Evolutionary conservation across 2,797 vertebrate species (phyloP), one percentile per base, ranked within the genome.

Genomic region (Sebastes paucispinis): DNA sequence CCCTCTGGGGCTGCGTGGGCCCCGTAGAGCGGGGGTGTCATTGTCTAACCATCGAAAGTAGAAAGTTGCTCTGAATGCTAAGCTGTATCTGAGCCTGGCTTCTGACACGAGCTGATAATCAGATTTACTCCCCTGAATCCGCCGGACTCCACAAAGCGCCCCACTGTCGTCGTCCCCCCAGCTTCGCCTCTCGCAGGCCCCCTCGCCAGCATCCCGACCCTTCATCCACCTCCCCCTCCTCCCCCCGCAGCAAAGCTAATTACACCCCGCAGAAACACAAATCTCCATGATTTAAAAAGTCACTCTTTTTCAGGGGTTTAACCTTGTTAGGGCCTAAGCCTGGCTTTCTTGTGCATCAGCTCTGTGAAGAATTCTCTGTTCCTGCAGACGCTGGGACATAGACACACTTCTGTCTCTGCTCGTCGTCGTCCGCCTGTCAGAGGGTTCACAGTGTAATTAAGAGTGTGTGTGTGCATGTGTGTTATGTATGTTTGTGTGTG

Each of bases 51-150:
- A 95, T 94, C 95, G 91, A 97, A 97, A 97, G 96, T 92, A 93
- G 96, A 98, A 97, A 97, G 96, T 96, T 96, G 94, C 96, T 96
- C 95, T 95, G 95, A 97, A 97, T 96, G 96, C 97, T 98, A 97
- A 98, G 96, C 98, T 98, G 97, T 96, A 97, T 98, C 97, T 97
- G 97, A 96, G 94, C 96, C 97, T 97, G 97, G 97, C 96, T 98
- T 97, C 98, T 98, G 98, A 98, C 98, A 98, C 97, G 96, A 97
- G 97, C 97, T 97, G 97, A 97, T 99, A 99, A 99, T 99, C 98
- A 98, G 97, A 99, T 99, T 99, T 98, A 96, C 96, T 96, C 97
- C 96, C 96, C 97, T 97, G 97, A 97, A 97, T 96, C 97, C 95
- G 79, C 95, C 91, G 95, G 96, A 96, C 96, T 86, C 96, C 97